Evolutionary conservation across 2,888 invertebrate genomes (phyloP).

Genomic region (Trilocha varians): DNA sequence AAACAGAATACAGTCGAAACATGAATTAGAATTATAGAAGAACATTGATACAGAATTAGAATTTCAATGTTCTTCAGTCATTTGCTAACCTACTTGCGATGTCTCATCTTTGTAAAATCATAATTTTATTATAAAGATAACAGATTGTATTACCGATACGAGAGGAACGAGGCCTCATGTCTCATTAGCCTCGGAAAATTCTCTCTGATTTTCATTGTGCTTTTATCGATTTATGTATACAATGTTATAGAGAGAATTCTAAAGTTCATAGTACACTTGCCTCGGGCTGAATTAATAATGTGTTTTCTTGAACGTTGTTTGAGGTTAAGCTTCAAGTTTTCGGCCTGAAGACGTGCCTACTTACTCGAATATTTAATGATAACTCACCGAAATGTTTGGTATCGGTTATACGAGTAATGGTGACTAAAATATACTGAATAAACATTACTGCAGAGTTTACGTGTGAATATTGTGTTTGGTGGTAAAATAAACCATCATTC

Average conservation of each 20-base stretch:
- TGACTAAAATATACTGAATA: too few relatives aligned
- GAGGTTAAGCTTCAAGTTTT: neutral
- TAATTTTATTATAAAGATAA: neutral
- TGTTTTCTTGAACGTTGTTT: neutral
- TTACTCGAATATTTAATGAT: neutral
- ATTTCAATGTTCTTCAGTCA: too few relatives aligned
- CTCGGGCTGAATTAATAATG: neutral
- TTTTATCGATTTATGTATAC: neutral
- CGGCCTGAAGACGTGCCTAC: neutral
- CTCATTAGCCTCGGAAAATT: neutral
- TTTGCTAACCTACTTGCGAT: too few relatives aligned
- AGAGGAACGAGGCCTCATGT: neutral
- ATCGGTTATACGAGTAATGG: too few relatives aligned
- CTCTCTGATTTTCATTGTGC: slow-evolving; percentile 4
- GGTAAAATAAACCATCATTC: too few relatives aligned
- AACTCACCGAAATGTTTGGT: neutral
- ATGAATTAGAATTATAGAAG: too few relatives aligned
- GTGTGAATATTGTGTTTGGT: too few relatives aligned
- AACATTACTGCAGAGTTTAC: too few relatives aligned
- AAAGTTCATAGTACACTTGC: neutral
- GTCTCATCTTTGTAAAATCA: too few relatives aligned
- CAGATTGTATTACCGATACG: neutral
- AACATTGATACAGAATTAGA: too few relatives aligned
- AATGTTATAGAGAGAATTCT: slow-evolving; percentile 7
- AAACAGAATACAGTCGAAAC: too few relatives aligned